Percentiles rank a stretch among this genome's conserved stretches.
Conservation (phyloP, 1,140 invertebrate genomes). For the Caligus rogercresseyi region DNA sequence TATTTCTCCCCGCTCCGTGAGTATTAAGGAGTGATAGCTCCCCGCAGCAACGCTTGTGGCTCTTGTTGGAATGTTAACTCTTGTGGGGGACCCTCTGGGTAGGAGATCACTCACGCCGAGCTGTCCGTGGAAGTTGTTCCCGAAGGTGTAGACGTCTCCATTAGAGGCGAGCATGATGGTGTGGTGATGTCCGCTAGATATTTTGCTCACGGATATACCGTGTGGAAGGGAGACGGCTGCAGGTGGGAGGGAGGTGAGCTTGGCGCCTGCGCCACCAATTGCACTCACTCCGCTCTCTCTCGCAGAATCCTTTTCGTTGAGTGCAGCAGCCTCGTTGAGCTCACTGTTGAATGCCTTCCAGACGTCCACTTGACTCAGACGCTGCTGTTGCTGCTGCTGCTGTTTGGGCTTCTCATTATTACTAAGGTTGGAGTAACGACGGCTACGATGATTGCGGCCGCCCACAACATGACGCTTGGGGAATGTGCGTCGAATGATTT, state of each 20-base stretch:
- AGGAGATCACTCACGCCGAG: constrained; percentile 68
- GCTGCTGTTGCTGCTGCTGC: constrained; percentile 37
- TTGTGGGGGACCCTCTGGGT: constrained; percentile 49
- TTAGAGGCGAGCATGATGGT: constrained; percentile 42
- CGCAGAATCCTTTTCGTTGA: constrained; percentile 7
- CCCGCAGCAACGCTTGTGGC: constrained; percentile 66
- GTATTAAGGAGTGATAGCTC: constrained; percentile 77
- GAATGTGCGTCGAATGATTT: not conserved
- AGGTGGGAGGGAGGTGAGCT: constrained; percentile 53
- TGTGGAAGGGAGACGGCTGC: constrained; percentile 45
- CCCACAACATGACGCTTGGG: not conserved
- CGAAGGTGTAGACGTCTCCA: constrained; percentile 60
- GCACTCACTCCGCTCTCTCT: not conserved
- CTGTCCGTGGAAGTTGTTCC: constrained; percentile 82
- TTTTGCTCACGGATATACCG: constrained; percentile 32
- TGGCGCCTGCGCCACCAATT: not conserved
- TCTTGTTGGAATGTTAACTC: constrained; percentile 37
- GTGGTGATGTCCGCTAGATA: constrained; percentile 77
- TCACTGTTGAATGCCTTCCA: constrained; percentile 2
- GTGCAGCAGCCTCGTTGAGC: constrained; percentile 10
- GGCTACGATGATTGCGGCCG: constrained; percentile 13
- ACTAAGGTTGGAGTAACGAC: not conserved
- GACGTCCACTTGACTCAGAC: constrained; percentile 30
- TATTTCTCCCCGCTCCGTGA: constrained; percentile 75
- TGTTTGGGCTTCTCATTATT: constrained; percentile 27